Base-by-base conservation (phyloP, 2,888 invertebrate species). In the Neuroscelio doddi region DNA sequence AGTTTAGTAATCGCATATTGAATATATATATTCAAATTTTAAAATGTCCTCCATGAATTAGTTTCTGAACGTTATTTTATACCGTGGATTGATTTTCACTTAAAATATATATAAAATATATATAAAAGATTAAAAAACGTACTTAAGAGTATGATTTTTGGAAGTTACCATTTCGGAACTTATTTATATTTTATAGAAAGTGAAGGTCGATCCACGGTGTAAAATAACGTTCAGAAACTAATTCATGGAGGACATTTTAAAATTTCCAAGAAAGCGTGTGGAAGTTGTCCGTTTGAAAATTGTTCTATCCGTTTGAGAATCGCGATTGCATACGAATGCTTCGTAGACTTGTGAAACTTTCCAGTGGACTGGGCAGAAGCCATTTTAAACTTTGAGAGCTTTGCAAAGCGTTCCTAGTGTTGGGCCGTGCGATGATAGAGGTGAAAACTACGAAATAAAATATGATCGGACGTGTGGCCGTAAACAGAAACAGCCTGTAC, bases 381-480 rank as follows among this genome's bases (percentile, higher is more conserved):
- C 50, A 57, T 68, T 70, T 71, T 65, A 58, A 45, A 65, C 56
- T 70, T 55, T 47, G 47, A 52, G 61, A 63, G 64, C 38, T 55
- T 38, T 36, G 36, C 36, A 52, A 59, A 58, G 44, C 41, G 32
- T 29, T 57, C 41, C 41, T 26, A 32, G 36, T 16, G 34, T 39
- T 45, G 16, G 8, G 15, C 3, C 16, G 10, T 39, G 56, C 47
- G 42, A 66, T 68, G 63, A 64, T 67, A 61, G 62, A 59, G 46
- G 50, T 44, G 61, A 64, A 61, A 69, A 63, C 17, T 62, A 52
- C 38, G 46, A 69, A 68, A 66, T 58, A 68, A 68, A 65, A 70
- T 69, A 68, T 68, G 65, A 70, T 69, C 66, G 58, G 50, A 70
- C 55, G 58, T 69, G 70, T 70, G 63, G 51, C 26, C 50, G 59